These are phyloP conservation scores for Gryon sp. DNA, from an alignment of 1,140 invertebrate genomes.

Conservation along the genomic window DNA sequence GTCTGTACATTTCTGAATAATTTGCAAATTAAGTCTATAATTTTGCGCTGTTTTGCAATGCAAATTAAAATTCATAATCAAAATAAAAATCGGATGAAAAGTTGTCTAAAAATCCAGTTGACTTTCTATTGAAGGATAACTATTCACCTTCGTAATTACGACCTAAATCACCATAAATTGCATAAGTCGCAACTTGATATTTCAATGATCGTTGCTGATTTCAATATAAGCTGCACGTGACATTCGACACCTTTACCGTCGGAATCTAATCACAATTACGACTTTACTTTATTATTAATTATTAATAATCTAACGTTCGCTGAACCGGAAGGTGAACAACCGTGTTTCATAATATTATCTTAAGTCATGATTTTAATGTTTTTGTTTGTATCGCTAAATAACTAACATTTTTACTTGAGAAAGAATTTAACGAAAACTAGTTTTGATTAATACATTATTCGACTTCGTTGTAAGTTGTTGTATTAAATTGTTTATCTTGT, in stretches of 20 bases:
- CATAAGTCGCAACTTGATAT: constrained; percentile 56
- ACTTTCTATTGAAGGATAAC: constrained; percentile 51
- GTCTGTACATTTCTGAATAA: no score
- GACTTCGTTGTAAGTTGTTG: no score
- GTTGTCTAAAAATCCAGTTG: constrained; percentile 32
- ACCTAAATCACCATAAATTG: constrained; percentile 43
- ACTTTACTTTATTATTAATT: constrained; percentile 29
- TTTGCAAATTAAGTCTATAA: no score
- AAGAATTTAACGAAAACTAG: no score
- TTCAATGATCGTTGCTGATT: constrained; percentile 38
- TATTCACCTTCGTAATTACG: constrained; percentile 33
- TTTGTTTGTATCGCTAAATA: no score
- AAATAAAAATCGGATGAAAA: neutral
- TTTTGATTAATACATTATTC: no score
- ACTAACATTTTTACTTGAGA: no score
- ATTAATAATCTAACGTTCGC: constrained; percentile 41
- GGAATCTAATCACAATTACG: neutral
- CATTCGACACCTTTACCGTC: constrained; percentile 32
- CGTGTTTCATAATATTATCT: constrained; percentile 53
- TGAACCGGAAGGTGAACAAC: constrained; percentile 21
- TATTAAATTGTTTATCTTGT: no score
- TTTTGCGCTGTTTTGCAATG: no score
- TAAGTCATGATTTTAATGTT: no score
- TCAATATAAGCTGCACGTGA: constrained; percentile 34
- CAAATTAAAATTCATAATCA: constrained; percentile 4